Base-by-base conservation (phyloP, 37 sponge, comb jelly and placozoan genomes). In the Cliona cf. orientalis region DNA sequence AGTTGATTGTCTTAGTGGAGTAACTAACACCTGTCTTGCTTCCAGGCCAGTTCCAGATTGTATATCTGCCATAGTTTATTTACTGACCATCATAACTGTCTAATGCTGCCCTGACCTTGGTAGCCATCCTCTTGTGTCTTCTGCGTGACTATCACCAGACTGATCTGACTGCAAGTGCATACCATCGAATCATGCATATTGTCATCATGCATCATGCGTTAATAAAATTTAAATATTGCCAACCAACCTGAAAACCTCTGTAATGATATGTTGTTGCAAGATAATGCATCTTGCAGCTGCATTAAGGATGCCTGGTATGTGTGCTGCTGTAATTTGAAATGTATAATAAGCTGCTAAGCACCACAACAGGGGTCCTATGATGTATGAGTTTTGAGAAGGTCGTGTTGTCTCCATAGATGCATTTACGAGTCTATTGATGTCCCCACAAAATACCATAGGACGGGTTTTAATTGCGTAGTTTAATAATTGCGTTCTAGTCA, bases 221-320 rank as follows among this genome's bases (percentile, higher is more conserved):
- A 19, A 19, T 49, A 49, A 49, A 49, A 49, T 49, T 49, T 14
- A 14, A 49, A 49, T 49, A 14, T 69, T 11, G 70, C 40, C 70
- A 69, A 69, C 70, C 70, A 69, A 69, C 70, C 37, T 69, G 41
- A 69, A 69, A 69, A 69, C 70, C 70, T 29, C 70, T 69, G 70
- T 69, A 69, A n/a, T n/a, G n/a, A n/a, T n/a, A n/a, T n/a, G n/a
- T n/a, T n/a, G n/a, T n/a, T n/a, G n/a, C n/a, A n/a, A n/a, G n/a
- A n/a, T n/a, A n/a, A n/a, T n/a, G n/a, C n/a, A n/a, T n/a, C n/a
- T n/a, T n/a, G n/a, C n/a, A n/a, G n/a, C n/a, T n/a, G n/a, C n/a
- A n/a, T n/a, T n/a, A n/a, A n/a, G n/a, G n/a, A n/a, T n/a, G n/a
- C n/a, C n/a, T n/a, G n/a, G n/a, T n/a, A n/a, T n/a, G n/a, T n/a